Evolutionary conservation across 2,888 invertebrate species (phyloP), one percentile per base, ranked within the genome.

Genomic region (Serripes groenlandicus): DNA sequence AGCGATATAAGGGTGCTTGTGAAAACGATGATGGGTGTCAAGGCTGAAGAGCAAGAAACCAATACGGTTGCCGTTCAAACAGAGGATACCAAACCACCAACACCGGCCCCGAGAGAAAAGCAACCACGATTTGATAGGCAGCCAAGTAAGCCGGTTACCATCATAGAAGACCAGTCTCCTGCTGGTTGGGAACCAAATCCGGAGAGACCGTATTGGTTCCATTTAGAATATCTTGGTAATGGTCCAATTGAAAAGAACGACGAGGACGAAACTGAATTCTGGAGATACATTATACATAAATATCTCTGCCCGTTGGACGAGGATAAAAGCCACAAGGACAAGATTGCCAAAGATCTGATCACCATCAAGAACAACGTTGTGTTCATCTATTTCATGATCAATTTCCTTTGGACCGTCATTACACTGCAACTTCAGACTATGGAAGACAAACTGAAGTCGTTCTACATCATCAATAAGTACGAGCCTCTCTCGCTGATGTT

Each of bases 371-470:
- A 92, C 81, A 93, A 92, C 71, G 91, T 93, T 3, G 93, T 92
- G 1, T 92, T 93, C 62, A 91, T 92, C 35, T 93, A 89, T 81
- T 90, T 99, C 96, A 99, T 99, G 99, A 95, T 98, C 95, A 99
- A 99, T 96, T 98, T 99, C 91, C 97, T 99, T 93, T 99, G 99
- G 97, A 98, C 99, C 93, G 97, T 99, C 95, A 98, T 99, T 95
- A 98, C 99, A 92, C 98, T 99, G 96, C 97, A 99, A 95, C 97
- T 99, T 95, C 99, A 99, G 96, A 96, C 99, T 95, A 92, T 93
- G 85, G 91, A 94, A 73, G 91, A 89, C 52, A 87, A 90, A 54
- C 96, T 99, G 94, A 98, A 98, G 96, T 98, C 85, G 28, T 92
- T 91, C 79, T 92, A 92, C 81, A 90, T 92, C 74, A 89, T 91